Evolutionary conservation across 2,888 invertebrate genomes (phyloP), one percentile per base, ranked within the genome.

Genomic region (Phortica okadai): DNA sequence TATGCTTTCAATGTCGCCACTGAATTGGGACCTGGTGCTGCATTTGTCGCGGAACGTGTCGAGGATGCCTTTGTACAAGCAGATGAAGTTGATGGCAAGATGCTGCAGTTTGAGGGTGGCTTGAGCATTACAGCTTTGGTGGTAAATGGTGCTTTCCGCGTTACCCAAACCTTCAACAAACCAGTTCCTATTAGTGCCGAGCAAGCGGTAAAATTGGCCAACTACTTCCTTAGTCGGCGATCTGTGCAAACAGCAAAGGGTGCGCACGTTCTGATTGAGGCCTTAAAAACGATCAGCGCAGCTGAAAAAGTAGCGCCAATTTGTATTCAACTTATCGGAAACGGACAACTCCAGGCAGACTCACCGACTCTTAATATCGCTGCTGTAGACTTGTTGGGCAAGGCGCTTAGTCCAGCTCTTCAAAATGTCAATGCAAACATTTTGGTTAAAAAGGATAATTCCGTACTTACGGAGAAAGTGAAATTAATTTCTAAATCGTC

Each of bases 51-150:
- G 64, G 94, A 96, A 78, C 94, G 96, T 74, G 95, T 98, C 41
- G 98, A 98, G 91, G 97, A 98, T 90, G 95, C 97, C n/a, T 93
- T 99, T 78, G 95, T 97, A 3, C 98, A 98, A 88, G 98, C 98
- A 1, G 99, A 99, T 92, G 98, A 99, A 93, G 95, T 97, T 5
- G 97, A 98, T 92, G 95, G 96, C 11, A 94, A 94, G 86, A 95
- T 96, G 85, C 92, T 97, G 79, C 96, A 98, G 92, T 99, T 98
- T 91, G 99, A 99, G 91, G 97, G 97, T 45, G 97, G 97, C 8
- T 92, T 98, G 73, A 95, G 96, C 2, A 94, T 95, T 67, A 97
- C 97, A 0, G 94, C 94, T 0, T 89, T 94, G 45, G 86, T 95
- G 45, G 91, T 95, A 1, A 93, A 93, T 16, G 94, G 94, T 41